Base-by-base conservation (phyloP, 2,113 vertebrate species). In the Erythrocercus mccallii region DNA sequence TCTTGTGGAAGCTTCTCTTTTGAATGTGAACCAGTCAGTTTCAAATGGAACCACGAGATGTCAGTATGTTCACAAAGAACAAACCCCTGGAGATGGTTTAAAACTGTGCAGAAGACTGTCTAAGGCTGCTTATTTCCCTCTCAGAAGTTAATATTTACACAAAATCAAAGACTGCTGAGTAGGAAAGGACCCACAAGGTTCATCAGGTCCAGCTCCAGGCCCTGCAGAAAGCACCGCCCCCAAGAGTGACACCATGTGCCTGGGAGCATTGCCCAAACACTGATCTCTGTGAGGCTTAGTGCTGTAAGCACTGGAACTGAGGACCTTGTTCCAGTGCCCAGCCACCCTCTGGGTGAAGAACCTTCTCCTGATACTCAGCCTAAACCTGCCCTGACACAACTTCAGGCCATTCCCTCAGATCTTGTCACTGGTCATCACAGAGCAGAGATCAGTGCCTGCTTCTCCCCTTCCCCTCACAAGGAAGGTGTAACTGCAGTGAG, bases 41-140 rank as follows among this genome's bases (percentile, higher is more conserved):
- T 66, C 76, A 73, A 16, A 38, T 19, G 10, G 45, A 86, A 90
- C 96, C 98, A 97, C 95, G 15, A 98, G 98, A 90, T 97, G 98
- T 97, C 96, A 95, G 92, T 92, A 28, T 94, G 69, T 50, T 94
- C 96, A 74, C 85, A 88, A 91, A 94, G 56, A 97, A 93, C 14
- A 25, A 74, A 47, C 21, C 1, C 0, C 31, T 33, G 40, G 31
- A 11, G 14, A 5, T 5, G 5, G 30, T 82, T 89, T 81, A 54
- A 53, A 90, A 65, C 9, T 10, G 10, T 6, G 73, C 20, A 14
- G 28, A 35, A 22, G 25, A 31, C 12, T 27, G 50, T 18, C 8
- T 33, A 10, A 88, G 68, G 15, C 57, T 45, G 20, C 18, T 83
- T 74, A 47, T 24, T 77, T 37, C 16, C 28, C 16, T 6, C 24